Conservation (phyloP, 1,140 invertebrate species). For the Venturia canescens region DNA sequence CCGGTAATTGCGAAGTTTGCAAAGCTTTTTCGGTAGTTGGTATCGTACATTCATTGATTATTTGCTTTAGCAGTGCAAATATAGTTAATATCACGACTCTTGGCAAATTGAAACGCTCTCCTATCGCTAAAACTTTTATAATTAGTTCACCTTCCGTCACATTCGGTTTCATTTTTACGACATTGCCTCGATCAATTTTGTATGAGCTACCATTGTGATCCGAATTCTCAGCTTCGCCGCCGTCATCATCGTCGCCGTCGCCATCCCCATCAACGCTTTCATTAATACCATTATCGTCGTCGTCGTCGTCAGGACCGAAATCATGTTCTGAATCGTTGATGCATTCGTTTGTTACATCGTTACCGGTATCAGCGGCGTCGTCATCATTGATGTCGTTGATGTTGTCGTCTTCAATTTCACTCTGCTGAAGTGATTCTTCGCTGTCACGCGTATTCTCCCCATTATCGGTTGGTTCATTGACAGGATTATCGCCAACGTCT, state of each 20-base stretch:
- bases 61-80: background rate
- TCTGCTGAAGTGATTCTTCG: background rate
- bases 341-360: background rate
- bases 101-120: background rate
- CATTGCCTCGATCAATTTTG: background rate
- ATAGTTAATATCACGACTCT: background rate
- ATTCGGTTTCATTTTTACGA: background rate
- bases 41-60: background rate
- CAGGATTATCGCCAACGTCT: background rate
- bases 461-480: background rate
- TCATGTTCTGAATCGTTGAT: background rate
- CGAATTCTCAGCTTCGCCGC: background rate
- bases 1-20: slow-evolving; percentile 30
- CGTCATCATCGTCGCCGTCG: background rate
- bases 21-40: background rate
- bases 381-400: background rate
- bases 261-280: background rate
- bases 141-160: background rate
- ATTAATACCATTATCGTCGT: background rate
- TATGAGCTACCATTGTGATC: background rate
- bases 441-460: background rate
- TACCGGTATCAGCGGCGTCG: too few species aligned
- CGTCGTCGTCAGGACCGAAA: too few species aligned
- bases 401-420: background rate
- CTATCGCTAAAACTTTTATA: background rate